Evolutionary conservation across 1,140 invertebrate genomes (phyloP).

Genomic region (Apis dorsata): DNA sequence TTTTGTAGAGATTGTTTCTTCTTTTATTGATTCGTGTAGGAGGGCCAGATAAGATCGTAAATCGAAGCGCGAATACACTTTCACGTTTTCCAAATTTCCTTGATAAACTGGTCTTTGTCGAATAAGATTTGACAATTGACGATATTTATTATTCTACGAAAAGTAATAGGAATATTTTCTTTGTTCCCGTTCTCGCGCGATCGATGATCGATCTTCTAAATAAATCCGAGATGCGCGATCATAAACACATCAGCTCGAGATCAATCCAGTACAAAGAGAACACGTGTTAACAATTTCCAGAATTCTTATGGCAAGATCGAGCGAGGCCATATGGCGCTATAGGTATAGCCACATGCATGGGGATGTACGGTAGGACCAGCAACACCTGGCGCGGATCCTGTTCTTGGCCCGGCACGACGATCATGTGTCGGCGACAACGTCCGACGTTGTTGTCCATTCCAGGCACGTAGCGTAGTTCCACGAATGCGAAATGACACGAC

Average conservation of each 20-base stretch:
- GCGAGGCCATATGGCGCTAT: conserved; percentile 28
- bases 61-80: too few species aligned
- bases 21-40: too few species aligned
- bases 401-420: neutral
- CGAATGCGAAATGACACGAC: conserved; percentile 55
- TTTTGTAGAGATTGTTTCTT: too few species aligned
- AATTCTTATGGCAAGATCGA: neutral
- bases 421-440: neutral
- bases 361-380: neutral
- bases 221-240: neutral
- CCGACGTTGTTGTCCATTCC: conserved; percentile 12
- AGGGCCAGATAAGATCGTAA: too few species aligned
- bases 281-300: conserved; percentile 15
- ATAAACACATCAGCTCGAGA: neutral
- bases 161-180: neutral
- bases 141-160: neutral
- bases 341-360: neutral
- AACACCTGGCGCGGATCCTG: conserved; percentile 28
- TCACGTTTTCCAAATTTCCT: too few species aligned
- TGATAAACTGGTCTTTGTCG: too few species aligned
- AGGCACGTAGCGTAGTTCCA: conserved; percentile 37
- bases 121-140: too few species aligned
- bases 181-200: too few species aligned
- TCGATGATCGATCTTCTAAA: neutral
- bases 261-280: neutral